phyloP scores from a whole-genome alignment of 2,888 invertebrate genomes.

The Drosophila diplacantha region DNA sequence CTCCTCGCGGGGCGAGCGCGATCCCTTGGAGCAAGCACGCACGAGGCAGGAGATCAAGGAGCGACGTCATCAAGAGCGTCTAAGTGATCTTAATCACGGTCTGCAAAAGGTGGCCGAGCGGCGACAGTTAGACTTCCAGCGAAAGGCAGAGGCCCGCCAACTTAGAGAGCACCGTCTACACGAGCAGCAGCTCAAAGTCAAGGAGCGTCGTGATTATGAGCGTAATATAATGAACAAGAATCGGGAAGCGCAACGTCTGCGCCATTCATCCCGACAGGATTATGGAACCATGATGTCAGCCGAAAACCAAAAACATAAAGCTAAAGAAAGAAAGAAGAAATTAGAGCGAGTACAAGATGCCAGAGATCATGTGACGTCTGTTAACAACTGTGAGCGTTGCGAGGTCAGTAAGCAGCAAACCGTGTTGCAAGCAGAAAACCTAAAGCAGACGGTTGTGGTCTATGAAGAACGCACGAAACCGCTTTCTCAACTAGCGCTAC shows the following conservation, averaged over 20 bases:
- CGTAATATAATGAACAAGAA: conserved; percentile 4
- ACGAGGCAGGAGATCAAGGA: not conserved
- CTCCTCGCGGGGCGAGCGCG: not conserved
- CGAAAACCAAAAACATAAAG: not conserved
- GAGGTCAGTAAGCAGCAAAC: not conserved
- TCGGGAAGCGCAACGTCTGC: conserved; percentile 1
- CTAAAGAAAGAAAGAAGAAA: no score
- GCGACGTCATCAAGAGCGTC: not conserved
- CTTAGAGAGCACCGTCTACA: not conserved
- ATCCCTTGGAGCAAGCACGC: not conserved
- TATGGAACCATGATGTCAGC: no score
- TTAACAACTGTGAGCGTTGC: not conserved
- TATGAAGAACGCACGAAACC: not conserved
- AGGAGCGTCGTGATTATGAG: conserved; percentile 14
- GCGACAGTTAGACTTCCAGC: not conserved
- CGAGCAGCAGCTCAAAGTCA: conserved; percentile 12
- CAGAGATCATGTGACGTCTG: not conserved
- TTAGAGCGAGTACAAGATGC: not conserved
- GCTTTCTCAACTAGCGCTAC: not conserved
- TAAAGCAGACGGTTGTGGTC: not conserved
- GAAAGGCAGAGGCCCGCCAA: conserved; percentile 2
- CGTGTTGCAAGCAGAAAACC: not conserved
- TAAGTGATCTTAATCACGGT: not conserved
- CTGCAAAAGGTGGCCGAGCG: conserved; percentile 1
- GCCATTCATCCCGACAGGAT: not conserved